Conservation (phyloP, 1,140 invertebrate genomes). For the Zaprionus vittiger region DNA sequence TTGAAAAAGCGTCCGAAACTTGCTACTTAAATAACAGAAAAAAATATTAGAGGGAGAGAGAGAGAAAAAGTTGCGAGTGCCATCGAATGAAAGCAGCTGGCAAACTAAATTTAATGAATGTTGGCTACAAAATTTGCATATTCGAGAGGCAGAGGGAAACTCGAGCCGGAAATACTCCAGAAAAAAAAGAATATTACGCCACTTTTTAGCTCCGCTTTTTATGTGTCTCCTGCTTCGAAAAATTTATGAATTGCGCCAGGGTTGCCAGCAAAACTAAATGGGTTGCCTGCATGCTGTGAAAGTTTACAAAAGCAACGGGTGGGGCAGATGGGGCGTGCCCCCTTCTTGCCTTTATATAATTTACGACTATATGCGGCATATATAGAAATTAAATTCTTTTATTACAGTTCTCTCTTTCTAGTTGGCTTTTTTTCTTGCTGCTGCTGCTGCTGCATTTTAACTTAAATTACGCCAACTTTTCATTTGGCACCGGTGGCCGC, state of each 20-base stretch:
- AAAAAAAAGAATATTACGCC: slow-evolving; percentile 22
- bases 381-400: slow-evolving; percentile 56
- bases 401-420: slow-evolving; percentile 15
- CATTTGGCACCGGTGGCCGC: slow-evolving; percentile 59
- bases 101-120: slow-evolving; percentile 78
- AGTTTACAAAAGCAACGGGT: slow-evolving; percentile 39
- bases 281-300: slow-evolving; percentile 46
- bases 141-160: slow-evolving; percentile 43
- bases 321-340: too few relatives aligned
- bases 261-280: slow-evolving; percentile 51
- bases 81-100: slow-evolving; percentile 48
- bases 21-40: slow-evolving; percentile 76
- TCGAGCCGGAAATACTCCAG: slow-evolving; percentile 7
- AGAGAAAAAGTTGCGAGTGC: slow-evolving; percentile 46
- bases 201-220: slow-evolving; percentile 37
- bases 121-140: slow-evolving; percentile 61
- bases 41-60: background rate
- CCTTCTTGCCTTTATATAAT: slow-evolving; percentile 37
- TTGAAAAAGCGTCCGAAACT: slow-evolving; percentile 72
- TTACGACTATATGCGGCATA: slow-evolving; percentile 44
- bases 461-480: slow-evolving; percentile 69
- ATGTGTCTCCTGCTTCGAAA: slow-evolving; percentile 37
- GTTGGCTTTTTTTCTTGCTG: background rate
- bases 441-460: slow-evolving; percentile 29
- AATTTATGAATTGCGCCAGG: slow-evolving; percentile 52